Base-by-base conservation (phyloP, 2,113 vertebrate species). In the Plecotus auritus region DNA sequence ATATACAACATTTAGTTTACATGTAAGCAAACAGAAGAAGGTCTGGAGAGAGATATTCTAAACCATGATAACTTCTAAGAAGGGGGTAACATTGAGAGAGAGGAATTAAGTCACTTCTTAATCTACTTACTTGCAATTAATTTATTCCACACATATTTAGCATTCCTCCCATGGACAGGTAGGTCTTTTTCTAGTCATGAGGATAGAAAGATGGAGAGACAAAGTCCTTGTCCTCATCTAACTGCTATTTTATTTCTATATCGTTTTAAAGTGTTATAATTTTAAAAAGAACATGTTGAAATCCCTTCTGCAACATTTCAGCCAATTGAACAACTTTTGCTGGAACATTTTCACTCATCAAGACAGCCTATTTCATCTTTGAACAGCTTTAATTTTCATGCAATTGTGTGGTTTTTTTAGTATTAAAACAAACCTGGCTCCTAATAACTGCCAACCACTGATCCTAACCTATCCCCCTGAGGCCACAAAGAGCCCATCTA, bases 371-470 rank as follows among this genome's bases (percentile, higher is more conserved):
- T 61, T 81, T 89, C 66, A 66, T 49, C 91, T 89, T 17, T 10
- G 59, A 88, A 80, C 23, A 83, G 49, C n/a, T 84, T 94, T 54
- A 40, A 73, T 90, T 90, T 91, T 90, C 72, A 40, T n/a, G 78
- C 85, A 69, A 86, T 49, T 83, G 85, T 73, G 72, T 28, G 26
- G 40, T 74, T 1, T 72, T 23, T 91, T 49, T 67, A 30, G n/a
- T 59, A 93, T 80, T 83, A 93, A 66, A 69, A 64, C 45, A 61
- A 95, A 59, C 59, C 54, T 85, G 64, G 78, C 2, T 94, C 88
- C 80, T 76, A 80, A 59, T 59, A 90, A 77, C 80, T 4, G 7
- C 83, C 74, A 85, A 64, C 47, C 72, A 61, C 37, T 1, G 82
- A 88, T 37, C 73, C 93, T 91, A 66, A 94, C 84, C 2, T 91